Conservation (phyloP, 1,140 invertebrate species). For the Drosophila mauritiana region DNA sequence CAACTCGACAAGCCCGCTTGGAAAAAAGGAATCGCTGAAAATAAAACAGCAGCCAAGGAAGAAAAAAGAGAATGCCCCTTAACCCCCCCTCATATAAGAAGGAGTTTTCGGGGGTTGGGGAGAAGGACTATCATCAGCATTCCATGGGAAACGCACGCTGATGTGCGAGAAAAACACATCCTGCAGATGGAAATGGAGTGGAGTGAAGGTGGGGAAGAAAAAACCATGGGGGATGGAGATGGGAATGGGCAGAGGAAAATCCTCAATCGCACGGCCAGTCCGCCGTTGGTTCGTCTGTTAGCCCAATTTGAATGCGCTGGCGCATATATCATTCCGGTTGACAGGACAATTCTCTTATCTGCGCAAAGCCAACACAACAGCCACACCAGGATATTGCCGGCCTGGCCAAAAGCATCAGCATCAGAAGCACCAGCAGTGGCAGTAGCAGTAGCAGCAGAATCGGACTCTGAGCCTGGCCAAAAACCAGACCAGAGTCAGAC, state of each 20-base stretch:
- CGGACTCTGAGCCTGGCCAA: conserved; percentile 22
- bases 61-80: conserved; percentile 24
- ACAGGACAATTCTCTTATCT: conserved; percentile 85
- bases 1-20: conserved; percentile 80
- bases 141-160: conserved; percentile 80
- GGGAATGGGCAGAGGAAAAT: conserved; percentile 33
- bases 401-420: conserved; percentile 22
- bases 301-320: conserved; percentile 84
- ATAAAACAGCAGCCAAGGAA: conserved; percentile 37
- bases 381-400: conserved; percentile 46
- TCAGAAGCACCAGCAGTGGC: background rate
- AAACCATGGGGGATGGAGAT: background rate
- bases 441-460: background rate
- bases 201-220: background rate
- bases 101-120: conserved; percentile 14
- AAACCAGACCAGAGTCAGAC: conserved; percentile 48
- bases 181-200: conserved; percentile 40
- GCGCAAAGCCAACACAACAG: conserved; percentile 84
- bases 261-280: conserved; percentile 54
- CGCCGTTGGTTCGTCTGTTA: conserved; percentile 69
- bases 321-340: conserved; percentile 85
- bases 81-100: conserved; percentile 29
- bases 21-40: conserved; percentile 46
- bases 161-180: conserved; percentile 82
- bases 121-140: conserved; percentile 59